These are phyloP conservation scores for Lasioglossum malachurum DNA, from an alignment of 2,888 invertebrate species.

Conservation along the genomic window DNA sequence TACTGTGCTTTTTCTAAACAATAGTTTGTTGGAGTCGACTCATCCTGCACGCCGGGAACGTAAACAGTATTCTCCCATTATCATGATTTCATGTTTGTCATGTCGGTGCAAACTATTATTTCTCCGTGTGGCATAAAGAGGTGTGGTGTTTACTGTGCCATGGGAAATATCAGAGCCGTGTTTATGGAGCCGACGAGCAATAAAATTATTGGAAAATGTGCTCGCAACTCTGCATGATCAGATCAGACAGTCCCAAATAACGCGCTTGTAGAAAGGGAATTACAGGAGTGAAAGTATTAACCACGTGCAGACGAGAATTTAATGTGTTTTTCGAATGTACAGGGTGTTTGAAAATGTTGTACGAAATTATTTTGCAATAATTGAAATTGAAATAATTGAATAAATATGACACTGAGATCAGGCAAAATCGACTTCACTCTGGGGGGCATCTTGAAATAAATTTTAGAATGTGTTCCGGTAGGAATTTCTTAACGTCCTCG, in stretches of 20 bases:
- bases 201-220: background rate
- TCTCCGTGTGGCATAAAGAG: background rate
- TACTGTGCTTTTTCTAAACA: background rate
- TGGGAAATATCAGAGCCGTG: background rate
- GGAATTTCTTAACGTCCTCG: too few species aligned
- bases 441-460: accelerated
- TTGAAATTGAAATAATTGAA: too few species aligned
- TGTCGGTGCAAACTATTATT: background rate
- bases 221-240: background rate
- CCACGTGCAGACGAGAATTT: background rate
- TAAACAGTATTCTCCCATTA: background rate
- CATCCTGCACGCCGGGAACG: background rate
- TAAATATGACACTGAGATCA: too few species aligned
- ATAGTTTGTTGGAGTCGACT: background rate
- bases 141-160: background rate
- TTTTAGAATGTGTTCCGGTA: too few species aligned
- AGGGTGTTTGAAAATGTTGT: too few species aligned
- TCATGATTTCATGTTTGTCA: background rate
- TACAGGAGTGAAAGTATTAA: background rate
- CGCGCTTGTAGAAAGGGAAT: background rate
- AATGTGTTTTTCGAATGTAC: background rate
- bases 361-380: too few species aligned
- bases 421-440: too few species aligned
- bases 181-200: background rate
- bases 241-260: background rate